These are phyloP conservation scores for Eurytoma adleriae DNA, from an alignment of 2,888 invertebrate genomes.

Conservation along the genomic window DNA sequence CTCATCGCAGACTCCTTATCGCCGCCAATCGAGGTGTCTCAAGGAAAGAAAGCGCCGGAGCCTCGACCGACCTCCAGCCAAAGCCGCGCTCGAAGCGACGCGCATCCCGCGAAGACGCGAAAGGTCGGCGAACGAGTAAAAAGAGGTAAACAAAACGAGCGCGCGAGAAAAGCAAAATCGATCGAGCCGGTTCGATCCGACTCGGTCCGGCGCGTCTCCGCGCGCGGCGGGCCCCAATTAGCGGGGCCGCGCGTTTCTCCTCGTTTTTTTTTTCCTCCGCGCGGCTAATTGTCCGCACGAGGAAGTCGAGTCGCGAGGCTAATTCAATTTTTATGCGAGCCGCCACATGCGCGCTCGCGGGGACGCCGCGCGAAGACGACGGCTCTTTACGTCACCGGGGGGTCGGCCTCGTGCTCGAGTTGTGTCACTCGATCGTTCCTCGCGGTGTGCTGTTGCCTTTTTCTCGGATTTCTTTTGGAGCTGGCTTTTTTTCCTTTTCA, in stretches of 20 bases:
- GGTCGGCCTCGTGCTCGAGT: not conserved
- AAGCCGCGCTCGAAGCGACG: no score
- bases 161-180: not conserved
- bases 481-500: no score
- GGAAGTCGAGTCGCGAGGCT: not conserved
- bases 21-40: no score
- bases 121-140: not conserved
- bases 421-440: not conserved
- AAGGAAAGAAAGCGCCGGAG: no score
- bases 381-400: not conserved
- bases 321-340: not conserved
- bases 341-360: not conserved
- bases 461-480: no score
- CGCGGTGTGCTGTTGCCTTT: no score
- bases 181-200: constrained; percentile 34
- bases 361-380: not conserved
- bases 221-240: not conserved
- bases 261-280: not conserved
- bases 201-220: constrained; percentile 1
- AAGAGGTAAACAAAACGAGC: not conserved
- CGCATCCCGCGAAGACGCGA: not conserved
- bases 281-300: not conserved
- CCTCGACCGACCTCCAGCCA: no score
- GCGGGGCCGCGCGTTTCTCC: not conserved
- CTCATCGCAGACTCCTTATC: no score